Conservation (phyloP, 2,113 vertebrate species). For the Sisor rabdophorus region DNA sequence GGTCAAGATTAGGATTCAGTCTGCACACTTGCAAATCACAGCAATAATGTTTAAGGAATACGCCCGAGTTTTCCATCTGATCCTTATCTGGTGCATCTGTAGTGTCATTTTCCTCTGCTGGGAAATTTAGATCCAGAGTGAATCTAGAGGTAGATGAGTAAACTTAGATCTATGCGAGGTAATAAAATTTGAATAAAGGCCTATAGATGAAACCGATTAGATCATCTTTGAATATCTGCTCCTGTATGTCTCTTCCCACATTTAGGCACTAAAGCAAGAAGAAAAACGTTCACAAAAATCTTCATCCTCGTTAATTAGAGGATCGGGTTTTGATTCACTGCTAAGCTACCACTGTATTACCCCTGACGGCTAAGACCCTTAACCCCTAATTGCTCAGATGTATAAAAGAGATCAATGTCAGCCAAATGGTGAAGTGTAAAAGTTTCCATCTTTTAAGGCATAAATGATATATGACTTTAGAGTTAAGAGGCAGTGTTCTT, state of each 20-base stretch:
- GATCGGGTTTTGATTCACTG: too few species aligned
- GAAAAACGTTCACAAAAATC: neutral
- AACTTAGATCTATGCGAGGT: neutral
- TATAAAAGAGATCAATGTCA: too few species aligned
- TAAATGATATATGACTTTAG: too few species aligned
- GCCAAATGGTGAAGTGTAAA: too few species aligned
- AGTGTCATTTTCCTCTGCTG: neutral
- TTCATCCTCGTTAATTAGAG: too few species aligned
- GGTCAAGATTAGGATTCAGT: neutral
- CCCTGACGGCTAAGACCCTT: too few species aligned
- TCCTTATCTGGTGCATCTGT: neutral
- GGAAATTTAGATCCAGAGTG: neutral
- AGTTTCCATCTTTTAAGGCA: too few species aligned
- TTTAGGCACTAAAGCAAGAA: neutral
- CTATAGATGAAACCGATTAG: too few species aligned
- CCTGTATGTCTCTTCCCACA: neutral
- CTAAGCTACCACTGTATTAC: too few species aligned
- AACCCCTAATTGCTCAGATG: too few species aligned
- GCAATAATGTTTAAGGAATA: neutral
- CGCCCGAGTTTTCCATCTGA: neutral
- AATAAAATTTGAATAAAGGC: neutral
- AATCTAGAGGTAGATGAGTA: neutral
- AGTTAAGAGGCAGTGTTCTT: too few species aligned
- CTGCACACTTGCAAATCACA: neutral
- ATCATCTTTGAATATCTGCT: neutral